phyloP scores from a whole-genome alignment of 2,113 vertebrate genomes.

The Dromiciops gliroides region DNA sequence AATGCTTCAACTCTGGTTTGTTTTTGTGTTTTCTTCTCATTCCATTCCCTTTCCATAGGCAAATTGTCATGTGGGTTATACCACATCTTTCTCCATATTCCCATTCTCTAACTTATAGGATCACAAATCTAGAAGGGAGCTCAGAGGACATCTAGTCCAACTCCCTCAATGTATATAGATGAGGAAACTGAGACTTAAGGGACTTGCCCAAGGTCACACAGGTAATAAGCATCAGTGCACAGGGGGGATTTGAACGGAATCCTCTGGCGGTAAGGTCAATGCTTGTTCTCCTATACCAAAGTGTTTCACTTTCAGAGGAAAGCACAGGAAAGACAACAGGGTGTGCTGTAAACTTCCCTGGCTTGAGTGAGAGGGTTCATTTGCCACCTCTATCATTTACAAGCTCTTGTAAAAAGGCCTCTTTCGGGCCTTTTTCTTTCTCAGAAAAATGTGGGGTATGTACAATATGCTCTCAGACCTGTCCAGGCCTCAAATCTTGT shows the following conservation, averaged over 20 bases:
- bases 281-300: neutral
- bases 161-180: neutral
- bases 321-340: neutral
- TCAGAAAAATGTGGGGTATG: neutral
- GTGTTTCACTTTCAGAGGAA: neutral
- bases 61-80: neutral
- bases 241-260: neutral
- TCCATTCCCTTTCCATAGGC: neutral
- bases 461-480: neutral
- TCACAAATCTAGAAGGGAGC: neutral
- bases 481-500: neutral
- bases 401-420: too few relatives aligned
- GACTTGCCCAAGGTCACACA: neutral
- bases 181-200: neutral
- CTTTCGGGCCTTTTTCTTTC: neutral
- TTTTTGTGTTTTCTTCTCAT: neutral
- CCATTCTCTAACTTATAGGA: neutral
- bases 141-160: neutral
- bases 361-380: neutral
- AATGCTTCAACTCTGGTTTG: neutral
- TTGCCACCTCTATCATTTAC: neutral
- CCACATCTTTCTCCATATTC: neutral
- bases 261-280: neutral
- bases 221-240: neutral
- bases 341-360: neutral